Evolutionary conservation across 2,113 vertebrate species (phyloP), one percentile per base, ranked within the genome.

Genomic region (Nyctereutes procyonoides): DNA sequence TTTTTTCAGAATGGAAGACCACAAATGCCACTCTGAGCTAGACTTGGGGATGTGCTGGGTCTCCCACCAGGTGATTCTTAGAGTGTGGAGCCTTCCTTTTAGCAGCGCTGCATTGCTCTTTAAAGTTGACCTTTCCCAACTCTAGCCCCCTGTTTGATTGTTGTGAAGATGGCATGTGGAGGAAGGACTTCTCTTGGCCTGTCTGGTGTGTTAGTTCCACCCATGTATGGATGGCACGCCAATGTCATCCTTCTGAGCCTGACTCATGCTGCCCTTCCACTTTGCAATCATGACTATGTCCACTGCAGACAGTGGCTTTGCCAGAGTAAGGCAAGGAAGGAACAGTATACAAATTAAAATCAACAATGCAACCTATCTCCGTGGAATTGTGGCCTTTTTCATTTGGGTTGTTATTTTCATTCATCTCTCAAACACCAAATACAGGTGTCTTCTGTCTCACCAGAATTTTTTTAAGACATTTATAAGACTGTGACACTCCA

Each of bases 21-120:
- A 35, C 17, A 15, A 5, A 0, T 5, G 10, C 11, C n/a, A 2
- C 6, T 8, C 11, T 13, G 26, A 13, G 3, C 38, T 26, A 14
- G 32, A 16, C 8, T 9, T 1, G 10, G 5, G 6, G 20, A 13
- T 35, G 48, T 22, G 3, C 65, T 17, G 16, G 8, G 15, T 6
- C n/a, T 16, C 11, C 11, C 48, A 4, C 3, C 7, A 3, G 13
- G 0, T 35, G 51, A 4, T 13, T 16, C 16, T 35, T 24, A 30
- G 7, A 35, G n/a, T 0, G 7, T 10, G 26, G 15, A 91, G 1
- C 60, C 16, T 65, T 19, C 12, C 24, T 43, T 58, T 30, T 3
- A 8, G 19, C 56, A n/a, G 30, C 0, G 2, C 10, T 11, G 38
- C 30, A 5, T 20, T 22, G 1, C 22, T n/a, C 71, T 80, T 55